These are phyloP conservation scores for Fistularia commersonii DNA, from an alignment of 2,797 vertebrate species.

Conservation along the genomic window DNA sequence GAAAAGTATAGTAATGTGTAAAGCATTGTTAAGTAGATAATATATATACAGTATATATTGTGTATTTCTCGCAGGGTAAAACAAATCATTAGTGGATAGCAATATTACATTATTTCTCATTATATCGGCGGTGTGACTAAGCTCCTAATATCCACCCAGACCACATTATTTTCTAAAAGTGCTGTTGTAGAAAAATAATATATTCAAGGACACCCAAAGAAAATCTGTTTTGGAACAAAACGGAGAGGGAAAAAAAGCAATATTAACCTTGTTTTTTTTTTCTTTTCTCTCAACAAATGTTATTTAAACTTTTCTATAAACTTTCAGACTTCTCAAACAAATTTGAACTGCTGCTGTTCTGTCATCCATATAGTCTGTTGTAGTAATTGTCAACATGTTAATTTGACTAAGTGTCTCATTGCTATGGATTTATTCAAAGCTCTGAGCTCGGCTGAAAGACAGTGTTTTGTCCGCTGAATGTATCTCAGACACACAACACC, in stretches of 20 bases:
- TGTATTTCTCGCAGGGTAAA: no score
- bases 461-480: slow-evolving; percentile 16
- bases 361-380: slow-evolving; percentile 18
- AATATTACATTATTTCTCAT: slow-evolving; percentile 19
- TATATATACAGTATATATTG: no score
- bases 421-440: slow-evolving; percentile 52
- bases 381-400: slow-evolving; percentile 33
- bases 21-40: no score
- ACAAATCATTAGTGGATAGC: no score
- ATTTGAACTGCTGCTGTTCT: slow-evolving; percentile 25
- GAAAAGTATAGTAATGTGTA: no score
- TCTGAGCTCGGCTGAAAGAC: slow-evolving; percentile 21
- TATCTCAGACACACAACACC: no score
- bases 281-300: neutral
- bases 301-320: slow-evolving; percentile 33
- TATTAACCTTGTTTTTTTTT: slow-evolving; percentile 15
- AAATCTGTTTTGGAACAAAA: slow-evolving; percentile 30
- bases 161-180: slow-evolving; percentile 31
- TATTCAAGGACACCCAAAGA: slow-evolving; percentile 34
- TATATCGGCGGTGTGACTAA: slow-evolving; percentile 29
- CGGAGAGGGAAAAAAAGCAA: slow-evolving; percentile 1
- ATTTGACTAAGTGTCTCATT: slow-evolving; percentile 46
- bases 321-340: slow-evolving; percentile 17
- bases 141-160: slow-evolving; percentile 30
- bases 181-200: slow-evolving; percentile 40